phyloP scores from a whole-genome alignment of 2,797 vertebrate genomes.

The Muscicapa comitata region DNA sequence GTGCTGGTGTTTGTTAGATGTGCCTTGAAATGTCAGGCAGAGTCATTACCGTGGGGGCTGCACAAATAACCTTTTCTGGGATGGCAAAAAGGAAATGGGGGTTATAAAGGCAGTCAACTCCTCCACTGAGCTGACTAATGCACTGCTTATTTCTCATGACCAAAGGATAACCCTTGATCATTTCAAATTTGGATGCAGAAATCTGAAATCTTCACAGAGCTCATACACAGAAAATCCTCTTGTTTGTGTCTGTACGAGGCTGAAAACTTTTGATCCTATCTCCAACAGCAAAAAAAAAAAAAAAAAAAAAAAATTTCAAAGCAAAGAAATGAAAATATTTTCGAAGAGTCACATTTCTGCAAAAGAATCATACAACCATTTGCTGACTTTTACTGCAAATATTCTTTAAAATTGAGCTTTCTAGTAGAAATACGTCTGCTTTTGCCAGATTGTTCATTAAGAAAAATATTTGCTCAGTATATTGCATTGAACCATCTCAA shows the following conservation, averaged over 20 bases:
- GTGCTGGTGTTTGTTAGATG: conserved; percentile 8
- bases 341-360: neutral
- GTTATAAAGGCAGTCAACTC: conserved; percentile 12
- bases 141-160: neutral
- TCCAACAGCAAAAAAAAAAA: neutral
- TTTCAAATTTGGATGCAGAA: neutral
- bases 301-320: neutral
- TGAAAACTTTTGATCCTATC: neutral
- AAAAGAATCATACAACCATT: neutral
- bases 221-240: neutral
- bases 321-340: neutral
- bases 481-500: accelerated
- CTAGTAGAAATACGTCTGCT: neutral
- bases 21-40: conserved; percentile 41
- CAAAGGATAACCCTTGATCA: accelerated
- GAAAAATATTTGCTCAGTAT: neutral
- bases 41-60: neutral
- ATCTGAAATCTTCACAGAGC: neutral
- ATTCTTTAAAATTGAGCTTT: neutral
- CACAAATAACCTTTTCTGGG: conserved; percentile 13
- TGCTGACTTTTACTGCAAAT: neutral
- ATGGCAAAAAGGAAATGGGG: neutral
- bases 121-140: conserved; percentile 3
- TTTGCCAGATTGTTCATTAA: neutral
- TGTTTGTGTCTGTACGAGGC: neutral